Evolutionary conservation across 2,888 invertebrate genomes (phyloP).

Genomic region (Lordiphosa fenestrarum): DNA sequence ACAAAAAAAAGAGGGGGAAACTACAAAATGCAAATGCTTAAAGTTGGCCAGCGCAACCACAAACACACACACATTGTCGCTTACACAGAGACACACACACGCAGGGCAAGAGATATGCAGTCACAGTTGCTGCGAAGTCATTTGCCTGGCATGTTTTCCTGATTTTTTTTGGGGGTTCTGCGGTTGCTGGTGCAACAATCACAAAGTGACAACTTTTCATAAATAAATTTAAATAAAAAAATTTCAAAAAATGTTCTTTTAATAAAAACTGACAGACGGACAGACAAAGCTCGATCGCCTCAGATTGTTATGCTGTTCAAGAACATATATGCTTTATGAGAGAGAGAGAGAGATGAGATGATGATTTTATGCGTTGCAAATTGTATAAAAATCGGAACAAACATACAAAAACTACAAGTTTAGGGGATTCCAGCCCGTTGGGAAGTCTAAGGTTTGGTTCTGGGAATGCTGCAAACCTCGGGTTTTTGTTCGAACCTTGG

Average conservation of each 20-base stretch:
- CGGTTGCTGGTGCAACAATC: constrained; percentile 11
- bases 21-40: constrained; percentile 52
- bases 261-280: too few species aligned
- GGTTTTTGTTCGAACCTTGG: too few species aligned
- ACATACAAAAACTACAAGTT: too few species aligned
- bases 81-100: constrained; percentile 5
- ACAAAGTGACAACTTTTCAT: constrained; percentile 9
- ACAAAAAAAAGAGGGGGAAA: constrained; percentile 22
- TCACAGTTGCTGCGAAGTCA: constrained; percentile 15
- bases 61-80: constrained; percentile 1
- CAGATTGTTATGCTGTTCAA: too few species aligned
- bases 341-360: too few species aligned
- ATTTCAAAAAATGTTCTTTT: neutral
- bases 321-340: too few species aligned
- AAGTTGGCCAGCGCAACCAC: constrained; percentile 38
- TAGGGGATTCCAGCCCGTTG: too few species aligned
- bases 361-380: too few species aligned
- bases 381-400: too few species aligned
- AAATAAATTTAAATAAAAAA: neutral
- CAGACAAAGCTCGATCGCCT: too few species aligned
- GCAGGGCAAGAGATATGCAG: neutral
- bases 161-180: constrained; percentile 17
- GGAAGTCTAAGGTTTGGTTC: too few species aligned
- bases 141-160: constrained; percentile 32
- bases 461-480: too few species aligned